Evolutionary conservation across 2,113 vertebrate genomes (phyloP), one percentile per base, ranked within the genome.

Genomic region (Chauna torquata): DNA sequence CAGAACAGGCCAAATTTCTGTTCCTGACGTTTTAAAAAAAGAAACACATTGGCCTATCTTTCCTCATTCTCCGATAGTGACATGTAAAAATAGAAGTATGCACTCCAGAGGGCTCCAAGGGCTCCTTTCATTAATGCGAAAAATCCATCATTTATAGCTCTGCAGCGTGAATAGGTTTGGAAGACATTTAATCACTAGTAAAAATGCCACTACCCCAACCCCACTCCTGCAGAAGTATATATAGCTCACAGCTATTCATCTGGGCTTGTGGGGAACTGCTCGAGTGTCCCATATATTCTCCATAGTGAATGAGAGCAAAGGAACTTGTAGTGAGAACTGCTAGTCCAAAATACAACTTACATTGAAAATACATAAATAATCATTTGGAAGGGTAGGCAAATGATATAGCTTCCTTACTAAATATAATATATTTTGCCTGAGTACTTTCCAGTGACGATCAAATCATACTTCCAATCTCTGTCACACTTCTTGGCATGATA

Each of bases 51-150:
- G 96, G 68, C 88, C 92, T 90, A 94, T 82, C 96, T 97, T 86
- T 82, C 70, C 64, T 95, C 84, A 66, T 94, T 95, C 89, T 93
- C 94, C 6, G 24, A 94, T 91, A 93, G 92, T 88, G 92, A 97
- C 97, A 94, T 77, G 52, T 88, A 97, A 97, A 98, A 98, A 96
- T 96, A 97, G 95, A 94, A 95, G 86, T 55, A 6, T 90, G 96
- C 93, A 92, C 96, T 96, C 88, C 4, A 8, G 82, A 90, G 97
- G 77, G 83, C 85, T 98, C 88, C 91, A 93, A 95, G 96, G 75
- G 65, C 94, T 96, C 88, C 74, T 65, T 79, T 40, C 94, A 96
- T 96, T 77, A 96, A 93, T 96, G 94, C 84, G 82, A 98, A 97
- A 96, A 98, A 97, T 95, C 93, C 91, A 95, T 98, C 97, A 96